phyloP scores from a whole-genome alignment of 2,888 invertebrate species.

The Spisula solida region DNA sequence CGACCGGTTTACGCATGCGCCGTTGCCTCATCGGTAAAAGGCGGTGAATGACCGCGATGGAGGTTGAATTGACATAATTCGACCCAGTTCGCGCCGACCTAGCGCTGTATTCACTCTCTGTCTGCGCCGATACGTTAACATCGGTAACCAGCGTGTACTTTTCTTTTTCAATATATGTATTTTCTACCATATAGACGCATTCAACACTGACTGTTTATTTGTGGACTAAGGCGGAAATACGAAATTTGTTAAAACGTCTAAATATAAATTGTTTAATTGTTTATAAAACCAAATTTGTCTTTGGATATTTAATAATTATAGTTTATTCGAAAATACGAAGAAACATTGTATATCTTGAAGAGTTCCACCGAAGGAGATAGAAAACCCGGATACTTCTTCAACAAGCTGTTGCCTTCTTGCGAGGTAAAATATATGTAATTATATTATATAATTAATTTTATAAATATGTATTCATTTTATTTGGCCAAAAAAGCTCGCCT shows the following conservation, averaged over 20 bases:
- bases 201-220: background rate
- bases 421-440: background rate
- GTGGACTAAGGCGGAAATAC: background rate
- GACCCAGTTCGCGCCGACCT: slow-evolving; percentile 55
- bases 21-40: slow-evolving; percentile 32
- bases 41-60: slow-evolving; percentile 54
- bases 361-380: background rate
- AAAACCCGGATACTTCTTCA: background rate
- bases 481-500: too few species aligned
- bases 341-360: too few species aligned
- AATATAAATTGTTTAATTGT: background rate
- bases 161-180: background rate
- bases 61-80: slow-evolving; percentile 56
- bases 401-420: background rate
- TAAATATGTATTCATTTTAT: background rate
- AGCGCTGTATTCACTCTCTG: background rate
- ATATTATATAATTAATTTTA: background rate
- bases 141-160: slow-evolving; percentile 21
- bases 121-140: background rate
- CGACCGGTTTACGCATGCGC: slow-evolving; percentile 49
- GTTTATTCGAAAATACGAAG: background rate
- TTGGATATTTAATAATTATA: background rate
- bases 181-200: background rate
- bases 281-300: background rate
- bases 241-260: background rate